Conservation (phyloP, 2,797 vertebrate genomes). For the Morus bassanus region DNA sequence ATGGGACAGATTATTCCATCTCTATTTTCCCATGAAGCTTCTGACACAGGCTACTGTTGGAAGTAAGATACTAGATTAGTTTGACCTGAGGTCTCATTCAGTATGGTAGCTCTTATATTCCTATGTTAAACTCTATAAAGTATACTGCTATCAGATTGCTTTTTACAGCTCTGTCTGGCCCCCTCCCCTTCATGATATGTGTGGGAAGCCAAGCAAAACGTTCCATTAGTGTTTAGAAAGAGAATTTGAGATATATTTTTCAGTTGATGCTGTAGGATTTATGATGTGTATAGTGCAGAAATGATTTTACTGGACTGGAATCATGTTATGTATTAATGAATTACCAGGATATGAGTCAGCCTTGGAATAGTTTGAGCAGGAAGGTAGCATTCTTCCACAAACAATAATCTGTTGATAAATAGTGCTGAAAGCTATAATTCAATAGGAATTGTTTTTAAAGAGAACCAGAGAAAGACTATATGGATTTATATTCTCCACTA, state of each 20-base stretch:
- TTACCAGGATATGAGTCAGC: constrained; percentile 67
- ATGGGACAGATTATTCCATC: constrained; percentile 3
- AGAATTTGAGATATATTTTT: constrained; percentile 36
- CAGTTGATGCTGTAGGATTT: constrained; percentile 37
- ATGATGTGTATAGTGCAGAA: constrained; percentile 17
- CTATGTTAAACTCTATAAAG: not conserved
- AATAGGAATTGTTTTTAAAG: constrained; percentile 59
- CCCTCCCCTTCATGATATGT: not conserved
- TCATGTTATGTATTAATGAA: constrained; percentile 58
- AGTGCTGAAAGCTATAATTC: constrained; percentile 45
- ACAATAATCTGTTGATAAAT: constrained; percentile 59
- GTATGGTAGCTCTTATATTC: not conserved
- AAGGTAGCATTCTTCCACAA: constrained; percentile 58
- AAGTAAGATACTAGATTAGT: constrained; percentile 34
- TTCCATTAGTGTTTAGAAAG: constrained; percentile 40
- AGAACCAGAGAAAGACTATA: not conserved
- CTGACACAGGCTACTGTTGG: not conserved
- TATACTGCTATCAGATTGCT: constrained; percentile 13
- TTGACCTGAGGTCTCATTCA: constrained; percentile 37
- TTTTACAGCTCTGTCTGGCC: constrained; percentile 16
- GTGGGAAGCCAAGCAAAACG: constrained; percentile 48
- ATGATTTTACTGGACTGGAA: constrained; percentile 4
- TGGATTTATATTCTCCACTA: not conserved
- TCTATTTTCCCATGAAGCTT: constrained; percentile 24
- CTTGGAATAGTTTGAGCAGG: constrained; percentile 51